Evolutionary conservation across 2,888 invertebrate species (phyloP), one percentile per base, ranked within the genome.

Genomic region (Polyommatus iphigenia): DNA sequence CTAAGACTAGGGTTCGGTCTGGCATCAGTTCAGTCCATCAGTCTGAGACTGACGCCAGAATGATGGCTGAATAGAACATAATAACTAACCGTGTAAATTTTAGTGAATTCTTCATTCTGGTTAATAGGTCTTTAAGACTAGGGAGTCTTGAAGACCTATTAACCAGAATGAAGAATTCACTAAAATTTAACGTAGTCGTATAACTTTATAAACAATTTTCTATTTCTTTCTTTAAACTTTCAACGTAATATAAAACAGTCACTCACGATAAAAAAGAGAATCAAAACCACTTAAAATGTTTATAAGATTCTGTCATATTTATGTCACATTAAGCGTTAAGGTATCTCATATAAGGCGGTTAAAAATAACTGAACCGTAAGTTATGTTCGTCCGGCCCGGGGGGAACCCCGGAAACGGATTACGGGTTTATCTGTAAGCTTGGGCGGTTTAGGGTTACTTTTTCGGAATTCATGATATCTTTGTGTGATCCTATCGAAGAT

Each of bases 361-460:
- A 67, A 67, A 67, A 67, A 67, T 67, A 67, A 32, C 78, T 76
- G 76, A 72, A 77, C 54, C 79, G 72, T 79, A 81, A 79, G 77
- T 80, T 80, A 80, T 77, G 78, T 77, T 76, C 80, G 78, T 81
- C 81, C 81, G 80, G 80, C 79, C 57, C 57, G 24, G 10, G 72
- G 57, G 59, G 41, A 59, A 15, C 10, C 73, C 78, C 59, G 73
- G 78, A 54, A 54, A 77, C 71, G 77, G 77, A 77, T 78, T 78
- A 75, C 73, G 73, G 54, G 36, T 57, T 71, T 77, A 77, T 67
- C 59, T 59, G 6, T 32, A 67, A 77, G 67, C 77, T 77, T 77
- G 59, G 57, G 54, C 54, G 72, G 50, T 71, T 78, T 73, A 73
- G 73, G 73, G 73, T 41, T 72, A 78, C 24, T 78, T 72, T 78